Evolutionary conservation across 2,888 invertebrate species (phyloP).

Genomic region (Shargacucullia verbasci): DNA sequence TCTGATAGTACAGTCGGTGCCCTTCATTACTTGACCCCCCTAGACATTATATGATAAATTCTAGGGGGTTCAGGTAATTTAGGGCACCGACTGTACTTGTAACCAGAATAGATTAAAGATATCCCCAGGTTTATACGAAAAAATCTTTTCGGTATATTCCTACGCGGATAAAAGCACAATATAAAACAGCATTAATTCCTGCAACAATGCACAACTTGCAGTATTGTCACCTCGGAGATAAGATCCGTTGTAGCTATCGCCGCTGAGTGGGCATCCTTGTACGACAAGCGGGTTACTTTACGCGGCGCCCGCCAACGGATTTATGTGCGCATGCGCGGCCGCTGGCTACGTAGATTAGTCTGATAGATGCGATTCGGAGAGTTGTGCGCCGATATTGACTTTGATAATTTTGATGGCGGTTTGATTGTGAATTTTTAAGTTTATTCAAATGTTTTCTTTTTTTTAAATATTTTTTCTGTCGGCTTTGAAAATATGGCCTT

Average conservation of each 20-base stretch:
- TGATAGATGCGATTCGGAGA: slow-evolving; percentile 62
- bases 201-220: slow-evolving; percentile 51
- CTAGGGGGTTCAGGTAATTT: no score
- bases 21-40: no score
- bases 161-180: no score
- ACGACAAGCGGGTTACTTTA: slow-evolving; percentile 64
- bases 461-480: no score
- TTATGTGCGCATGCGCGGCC: slow-evolving; percentile 59
- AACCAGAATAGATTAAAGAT: no score
- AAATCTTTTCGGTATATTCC: no score
- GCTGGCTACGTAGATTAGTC: slow-evolving; percentile 64
- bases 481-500: no score
- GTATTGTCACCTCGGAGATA: slow-evolving; percentile 68
- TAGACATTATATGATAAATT: no score
- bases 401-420: slow-evolving; percentile 27
- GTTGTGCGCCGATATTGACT: slow-evolving; percentile 31
- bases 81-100: no score
- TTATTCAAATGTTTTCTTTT: no score
- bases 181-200: slow-evolving; percentile 25
- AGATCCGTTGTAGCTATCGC: slow-evolving; percentile 60
- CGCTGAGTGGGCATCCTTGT: slow-evolving; percentile 60
- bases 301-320: slow-evolving; percentile 60
- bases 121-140: no score
- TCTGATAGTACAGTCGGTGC: no score
- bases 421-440: slow-evolving; percentile 3